Conservation (phyloP, 1,140 invertebrate genomes). For the Diploscapter pachys region DNA sequence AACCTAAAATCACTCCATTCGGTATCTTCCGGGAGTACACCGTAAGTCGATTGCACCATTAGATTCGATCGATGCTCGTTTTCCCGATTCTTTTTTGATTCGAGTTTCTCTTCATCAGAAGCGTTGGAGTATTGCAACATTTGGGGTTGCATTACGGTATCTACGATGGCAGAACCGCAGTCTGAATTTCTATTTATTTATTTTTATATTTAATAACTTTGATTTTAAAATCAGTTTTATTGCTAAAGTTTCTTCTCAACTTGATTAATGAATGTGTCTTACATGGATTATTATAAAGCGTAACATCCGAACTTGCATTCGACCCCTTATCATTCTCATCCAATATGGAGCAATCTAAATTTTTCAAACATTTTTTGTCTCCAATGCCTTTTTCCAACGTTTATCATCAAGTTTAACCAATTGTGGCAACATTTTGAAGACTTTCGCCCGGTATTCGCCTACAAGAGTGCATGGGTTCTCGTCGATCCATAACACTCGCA, state of each 20-base stretch:
- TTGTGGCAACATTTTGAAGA: slow-evolving; percentile 36
- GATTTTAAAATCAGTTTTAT: too few relatives aligned
- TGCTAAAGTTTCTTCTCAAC: too few relatives aligned
- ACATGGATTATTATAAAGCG: too few relatives aligned
- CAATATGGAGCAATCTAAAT: too few relatives aligned
- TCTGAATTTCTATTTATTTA: not conserved
- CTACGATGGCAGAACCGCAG: slow-evolving; percentile 12
- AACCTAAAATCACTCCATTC: slow-evolving; percentile 37
- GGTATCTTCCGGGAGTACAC: slow-evolving; percentile 3
- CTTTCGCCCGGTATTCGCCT: slow-evolving; percentile 34
- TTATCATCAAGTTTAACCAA: slow-evolving; percentile 44
- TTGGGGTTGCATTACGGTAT: slow-evolving; percentile 29
- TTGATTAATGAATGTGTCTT: too few relatives aligned
- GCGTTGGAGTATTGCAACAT: slow-evolving; percentile 14
- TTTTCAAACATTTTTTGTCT: too few relatives aligned
- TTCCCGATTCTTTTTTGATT: too few relatives aligned
- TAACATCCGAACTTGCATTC: too few relatives aligned
- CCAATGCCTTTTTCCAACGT: slow-evolving; percentile 4
- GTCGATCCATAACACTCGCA: slow-evolving; percentile 43
- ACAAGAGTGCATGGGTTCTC: slow-evolving; percentile 43
- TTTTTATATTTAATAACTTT: too few relatives aligned
- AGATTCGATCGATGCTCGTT: too few relatives aligned
- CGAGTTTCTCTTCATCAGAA: slow-evolving; percentile 21
- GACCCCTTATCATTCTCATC: too few relatives aligned
- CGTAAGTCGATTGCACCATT: too few relatives aligned